Evolutionary conservation across 2,888 invertebrate species (phyloP).

Genomic region (Brachycybe producta): DNA sequence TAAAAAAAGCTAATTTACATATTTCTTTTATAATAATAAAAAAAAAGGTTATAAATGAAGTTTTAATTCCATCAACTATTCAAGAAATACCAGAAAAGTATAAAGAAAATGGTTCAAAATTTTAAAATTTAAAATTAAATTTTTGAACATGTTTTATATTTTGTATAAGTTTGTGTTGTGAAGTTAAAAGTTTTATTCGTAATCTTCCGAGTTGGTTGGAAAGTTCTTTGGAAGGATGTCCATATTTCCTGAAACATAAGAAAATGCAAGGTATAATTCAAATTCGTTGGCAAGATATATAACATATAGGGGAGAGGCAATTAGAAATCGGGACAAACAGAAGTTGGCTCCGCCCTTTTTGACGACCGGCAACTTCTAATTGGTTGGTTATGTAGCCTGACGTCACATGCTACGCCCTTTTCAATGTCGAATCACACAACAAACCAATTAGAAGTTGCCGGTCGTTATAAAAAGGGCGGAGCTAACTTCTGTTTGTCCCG

Average conservation of each 20-base stretch:
- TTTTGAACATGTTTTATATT: background rate
- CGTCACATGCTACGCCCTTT: too few species aligned
- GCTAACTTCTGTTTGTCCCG: too few species aligned
- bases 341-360: too few species aligned
- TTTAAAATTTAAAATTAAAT: background rate
- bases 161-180: conserved; percentile 32
- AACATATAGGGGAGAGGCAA: too few species aligned
- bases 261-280: conserved; percentile 36
- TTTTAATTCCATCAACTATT: conserved; percentile 17
- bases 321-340: too few species aligned
- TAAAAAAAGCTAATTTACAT: too few species aligned
- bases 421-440: too few species aligned
- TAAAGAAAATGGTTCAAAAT: background rate
- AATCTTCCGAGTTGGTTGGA: conserved; percentile 36
- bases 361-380: too few species aligned
- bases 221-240: conserved; percentile 34
- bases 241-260: conserved; percentile 32
- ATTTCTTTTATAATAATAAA: too few species aligned
- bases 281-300: background rate
- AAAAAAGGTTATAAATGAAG: conserved; percentile 17
- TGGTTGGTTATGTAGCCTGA: too few species aligned
- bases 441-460: too few species aligned
- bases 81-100: conserved; percentile 18
- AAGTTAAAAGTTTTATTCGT: conserved; percentile 35
- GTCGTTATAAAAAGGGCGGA: too few species aligned